A percentile compares a stretch with the other conserved stretches of the same genome.
Evolutionary conservation across 2,113 vertebrate species (phyloP).

Genomic region (Sylvietta virens): DNA sequence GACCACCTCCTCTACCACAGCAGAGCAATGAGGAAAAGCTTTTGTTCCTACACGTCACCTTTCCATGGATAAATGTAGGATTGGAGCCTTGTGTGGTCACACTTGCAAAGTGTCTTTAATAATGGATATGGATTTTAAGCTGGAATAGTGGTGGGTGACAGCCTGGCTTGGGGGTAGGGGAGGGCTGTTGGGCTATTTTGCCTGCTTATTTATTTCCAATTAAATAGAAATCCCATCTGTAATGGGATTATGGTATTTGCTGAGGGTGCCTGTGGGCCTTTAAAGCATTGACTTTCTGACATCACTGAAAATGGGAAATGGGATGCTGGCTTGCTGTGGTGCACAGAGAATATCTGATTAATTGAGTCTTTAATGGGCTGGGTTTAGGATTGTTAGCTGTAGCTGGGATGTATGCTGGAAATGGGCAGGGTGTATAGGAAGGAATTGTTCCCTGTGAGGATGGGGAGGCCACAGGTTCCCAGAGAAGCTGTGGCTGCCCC

Average conservation of each 20-base stretch:
- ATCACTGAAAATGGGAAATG: not conserved
- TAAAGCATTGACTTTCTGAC: not conserved
- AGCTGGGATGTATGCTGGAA: not conserved
- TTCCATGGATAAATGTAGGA: not conserved
- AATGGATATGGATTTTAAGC: not conserved
- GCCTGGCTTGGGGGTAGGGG: not conserved
- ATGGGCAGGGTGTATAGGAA: not conserved
- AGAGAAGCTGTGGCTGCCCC: not conserved
- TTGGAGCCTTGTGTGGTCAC: fast-evolving
- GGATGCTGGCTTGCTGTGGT: not conserved
- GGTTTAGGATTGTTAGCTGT: not conserved
- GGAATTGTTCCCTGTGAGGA: not conserved
- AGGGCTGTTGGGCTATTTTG: not conserved
- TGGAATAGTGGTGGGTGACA: not conserved
- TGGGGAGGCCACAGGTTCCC: not conserved
- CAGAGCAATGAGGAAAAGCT: not conserved
- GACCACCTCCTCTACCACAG: not conserved
- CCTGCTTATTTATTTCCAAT: not conserved
- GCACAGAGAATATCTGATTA: not conserved
- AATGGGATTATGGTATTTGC: not conserved
- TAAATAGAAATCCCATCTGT: slow-evolving; percentile 4
- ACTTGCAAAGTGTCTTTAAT: not conserved
- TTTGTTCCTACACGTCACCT: not conserved
- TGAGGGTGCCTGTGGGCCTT: not conserved
- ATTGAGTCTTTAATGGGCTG: not conserved